Base-by-base conservation (phyloP, 92 coral and sea anemone species). In the Epizoanthus illoricatus region DNA sequence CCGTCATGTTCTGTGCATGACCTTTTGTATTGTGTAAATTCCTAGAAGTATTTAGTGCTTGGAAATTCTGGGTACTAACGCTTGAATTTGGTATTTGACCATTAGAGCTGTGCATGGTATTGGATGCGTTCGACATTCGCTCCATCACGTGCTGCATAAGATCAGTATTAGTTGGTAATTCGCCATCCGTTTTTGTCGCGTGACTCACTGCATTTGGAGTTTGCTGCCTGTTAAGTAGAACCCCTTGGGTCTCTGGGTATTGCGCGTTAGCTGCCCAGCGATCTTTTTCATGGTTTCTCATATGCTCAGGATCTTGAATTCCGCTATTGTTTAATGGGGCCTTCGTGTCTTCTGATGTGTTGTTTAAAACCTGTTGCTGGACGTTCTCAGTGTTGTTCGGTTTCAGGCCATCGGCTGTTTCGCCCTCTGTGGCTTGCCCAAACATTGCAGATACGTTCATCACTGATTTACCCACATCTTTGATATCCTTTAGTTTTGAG, bases 401-500 rank as follows among this genome's bases (percentile, higher is more conserved):
- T 21, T 23, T 43, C 45, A 45, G 62, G n/a, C 74, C 66, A 17
- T 71, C 69, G 20, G 54, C 28, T 16, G 68, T 20, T 19, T 79
- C 88, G 15, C 75, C 84, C 9, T 69, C 39, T 13, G 82, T 39
- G 18, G 54, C 59, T 59, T 73, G 74, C 20, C 87, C 92, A 64
- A 81, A 86, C 67, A 80, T 71, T 17, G 89, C 82, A 20, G 97
- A 90, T 16, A 92, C 81, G 79, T 90, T 93, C 79, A 90, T 65
- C 85, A 93, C 85, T 2, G 94, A 90, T 52, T 90, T 93, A 7
- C 94, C 97, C 13, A 43, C 70, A 42, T 43, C 82, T 43, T 63
- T 78, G 2, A 93, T 88, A 41, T 89, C 97, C 74, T 88, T 88
- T 12, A 93, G 68, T 42, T 90, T 93, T 28, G 94, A 69, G 3